phyloP scores from a whole-genome alignment of 2,888 invertebrate species.

The Apotomis turbidana region DNA sequence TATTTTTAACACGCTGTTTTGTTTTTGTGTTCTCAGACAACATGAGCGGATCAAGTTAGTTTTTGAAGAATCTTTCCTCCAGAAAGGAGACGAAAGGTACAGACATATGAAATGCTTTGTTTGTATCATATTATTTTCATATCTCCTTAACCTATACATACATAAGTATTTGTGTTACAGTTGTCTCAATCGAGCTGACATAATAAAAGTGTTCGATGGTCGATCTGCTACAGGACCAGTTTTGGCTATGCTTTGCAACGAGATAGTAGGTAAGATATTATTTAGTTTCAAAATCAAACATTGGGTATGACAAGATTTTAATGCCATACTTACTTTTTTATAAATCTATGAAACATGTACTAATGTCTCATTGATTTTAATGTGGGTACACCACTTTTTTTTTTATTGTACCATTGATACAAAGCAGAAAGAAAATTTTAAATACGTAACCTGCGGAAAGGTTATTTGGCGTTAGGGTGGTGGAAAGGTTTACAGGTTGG shows the following conservation, averaged over 20 bases:
- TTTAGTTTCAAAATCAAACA: too few relatives aligned
- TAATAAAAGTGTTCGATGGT: conserved; percentile 93
- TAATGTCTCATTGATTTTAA: too few relatives aligned
- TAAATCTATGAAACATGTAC: too few relatives aligned
- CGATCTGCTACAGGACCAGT: conserved; percentile 88
- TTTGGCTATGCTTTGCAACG: conserved; percentile 92
- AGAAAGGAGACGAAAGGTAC: conserved; percentile 91
- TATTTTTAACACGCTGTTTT: conserved; percentile 17
- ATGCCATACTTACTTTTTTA: too few relatives aligned
- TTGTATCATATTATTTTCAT: conserved; percentile 40
- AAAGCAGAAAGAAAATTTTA: too few relatives aligned
- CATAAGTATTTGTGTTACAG: conserved; percentile 78
- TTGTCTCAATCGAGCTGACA: conserved; percentile 92
- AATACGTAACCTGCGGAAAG: too few relatives aligned
- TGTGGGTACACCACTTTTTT: too few relatives aligned
- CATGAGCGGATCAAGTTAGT: conserved; percentile 90
- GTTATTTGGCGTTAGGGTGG: too few relatives aligned
- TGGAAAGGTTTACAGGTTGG: too few relatives aligned
- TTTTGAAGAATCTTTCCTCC: conserved; percentile 91
- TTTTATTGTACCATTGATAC: too few relatives aligned
- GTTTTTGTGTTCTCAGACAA: conserved; percentile 81
- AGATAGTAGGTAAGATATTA: conserved; percentile 81
- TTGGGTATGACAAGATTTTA: too few relatives aligned
- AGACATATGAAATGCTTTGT: conserved; percentile 3
- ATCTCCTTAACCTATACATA: conserved; percentile 5